phyloP scores from a whole-genome alignment of 2,797 vertebrate genomes.

The Betta splendens region DNA sequence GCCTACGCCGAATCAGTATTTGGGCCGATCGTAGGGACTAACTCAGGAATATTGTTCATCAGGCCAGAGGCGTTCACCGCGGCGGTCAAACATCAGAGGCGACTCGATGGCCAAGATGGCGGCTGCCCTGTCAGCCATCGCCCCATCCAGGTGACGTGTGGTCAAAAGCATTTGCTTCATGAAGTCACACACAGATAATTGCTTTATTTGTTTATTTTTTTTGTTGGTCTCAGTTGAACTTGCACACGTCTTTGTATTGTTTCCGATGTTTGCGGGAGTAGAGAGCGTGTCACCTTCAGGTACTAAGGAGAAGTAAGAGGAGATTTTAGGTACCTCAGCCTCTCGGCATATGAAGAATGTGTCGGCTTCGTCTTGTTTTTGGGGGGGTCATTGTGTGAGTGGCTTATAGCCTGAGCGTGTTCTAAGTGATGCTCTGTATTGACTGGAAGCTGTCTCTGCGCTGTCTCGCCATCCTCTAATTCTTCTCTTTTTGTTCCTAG shows the following conservation, averaged over 20 bases:
- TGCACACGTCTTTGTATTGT: constrained; percentile 63
- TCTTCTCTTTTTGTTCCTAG: constrained; percentile 50
- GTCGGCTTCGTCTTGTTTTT: constrained; percentile 10
- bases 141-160: constrained; percentile 51
- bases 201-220: constrained; percentile 16
- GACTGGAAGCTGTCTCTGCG: constrained; percentile 53
- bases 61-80: constrained; percentile 39
- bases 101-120: constrained; percentile 19
- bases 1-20: constrained; percentile 69
- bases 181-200: constrained; percentile 70
- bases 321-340: constrained; percentile 61
- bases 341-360: constrained; percentile 69
- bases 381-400: constrained; percentile 18
- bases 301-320: constrained; percentile 61
- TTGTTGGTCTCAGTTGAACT: constrained; percentile 43
- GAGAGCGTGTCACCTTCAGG: constrained; percentile 65
- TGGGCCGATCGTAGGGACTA: constrained; percentile 71
- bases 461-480: constrained; percentile 30
- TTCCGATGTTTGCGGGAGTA: constrained; percentile 51
- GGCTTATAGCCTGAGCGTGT: constrained; percentile 36
- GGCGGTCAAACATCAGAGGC: constrained; percentile 24
- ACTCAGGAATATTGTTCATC: constrained; percentile 74
- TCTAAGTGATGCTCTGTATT: constrained; percentile 40
- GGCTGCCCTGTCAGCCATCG: constrained; percentile 29
- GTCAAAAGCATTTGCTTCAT: constrained; percentile 57